Evolutionary conservation across 2,888 invertebrate genomes (phyloP), one percentile per base, ranked within the genome.

Genomic region (Chromoteleia sp.): DNA sequence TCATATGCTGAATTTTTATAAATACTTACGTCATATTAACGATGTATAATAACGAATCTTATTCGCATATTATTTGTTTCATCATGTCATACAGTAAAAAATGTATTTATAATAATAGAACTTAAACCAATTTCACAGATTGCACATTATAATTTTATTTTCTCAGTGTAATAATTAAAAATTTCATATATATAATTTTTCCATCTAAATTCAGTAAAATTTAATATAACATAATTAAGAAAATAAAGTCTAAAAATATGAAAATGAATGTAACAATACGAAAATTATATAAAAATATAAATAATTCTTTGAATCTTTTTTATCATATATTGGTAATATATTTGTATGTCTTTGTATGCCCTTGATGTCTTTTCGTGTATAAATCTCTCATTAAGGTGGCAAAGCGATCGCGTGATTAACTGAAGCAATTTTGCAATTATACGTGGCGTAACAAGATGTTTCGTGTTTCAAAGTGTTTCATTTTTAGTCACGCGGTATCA

Each of bases 341-440:
- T n/a, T n/a, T n/a, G n/a, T n/a, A n/a, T n/a, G n/a, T n/a, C n/a
- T n/a, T n/a, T n/a, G n/a, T n/a, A n/a, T n/a, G n/a, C 25, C 25
- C 25, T 25, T 5, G 25, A 5, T 25, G 3, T 25, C 25, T 25
- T 25, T 59, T 48, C 10, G 17, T 30, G 50, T 19, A 39, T 71
- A 59, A 59, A 71, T 71, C 50, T 52, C 41, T 39, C 41, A 71
- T 71, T 71, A 71, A 71, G 41, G 59, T 59, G 56, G 29, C 29
- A 59, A 59, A 71, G 71, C 45, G 59, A 71, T 71, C 59, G 50
- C 19, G 12, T 39, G 33, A 29, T 71, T 50, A 59, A 71, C 33
- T 25, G 43, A 73, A 73, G 63, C 61, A 61, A 63, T 73, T n/a
- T 73, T 54, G 61, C 61, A 73, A 73, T 73, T 74, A 65, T 39